These are phyloP conservation scores for Himantopus leucocephalus DNA, from an alignment of 2,113 vertebrate species.

Conservation along the genomic window DNA sequence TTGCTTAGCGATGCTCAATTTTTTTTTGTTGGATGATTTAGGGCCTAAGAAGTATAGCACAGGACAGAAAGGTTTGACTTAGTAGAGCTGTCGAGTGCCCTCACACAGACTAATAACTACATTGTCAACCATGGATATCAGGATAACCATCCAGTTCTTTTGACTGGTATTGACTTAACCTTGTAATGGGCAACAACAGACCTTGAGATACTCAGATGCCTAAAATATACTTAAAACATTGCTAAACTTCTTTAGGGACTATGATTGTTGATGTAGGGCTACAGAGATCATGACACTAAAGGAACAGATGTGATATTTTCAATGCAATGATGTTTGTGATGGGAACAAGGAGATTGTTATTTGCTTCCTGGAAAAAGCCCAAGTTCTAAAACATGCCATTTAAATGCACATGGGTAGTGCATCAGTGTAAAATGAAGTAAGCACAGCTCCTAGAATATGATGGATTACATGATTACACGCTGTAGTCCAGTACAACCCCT, in stretches of 20 bases:
- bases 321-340: background rate
- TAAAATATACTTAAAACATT: background rate
- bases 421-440: background rate
- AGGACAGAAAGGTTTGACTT: background rate
- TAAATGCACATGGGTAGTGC: background rate
- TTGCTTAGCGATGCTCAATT: background rate
- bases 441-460: background rate
- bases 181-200: background rate
- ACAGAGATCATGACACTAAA: background rate
- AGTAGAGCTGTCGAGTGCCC: too few relatives aligned
- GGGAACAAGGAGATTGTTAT: background rate
- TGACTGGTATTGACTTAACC: background rate
- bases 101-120: background rate
- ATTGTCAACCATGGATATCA: background rate
- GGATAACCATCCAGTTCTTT: background rate
- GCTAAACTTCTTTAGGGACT: background rate
- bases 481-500: background rate
- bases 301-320: background rate
- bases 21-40: background rate
- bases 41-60: background rate
- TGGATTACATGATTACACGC: background rate
- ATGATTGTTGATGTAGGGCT: background rate
- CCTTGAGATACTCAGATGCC: background rate
- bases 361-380: background rate
- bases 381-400: background rate